Evolutionary conservation across 2,797 vertebrate genomes (phyloP).

Genomic region (Avahi laniger): DNA sequence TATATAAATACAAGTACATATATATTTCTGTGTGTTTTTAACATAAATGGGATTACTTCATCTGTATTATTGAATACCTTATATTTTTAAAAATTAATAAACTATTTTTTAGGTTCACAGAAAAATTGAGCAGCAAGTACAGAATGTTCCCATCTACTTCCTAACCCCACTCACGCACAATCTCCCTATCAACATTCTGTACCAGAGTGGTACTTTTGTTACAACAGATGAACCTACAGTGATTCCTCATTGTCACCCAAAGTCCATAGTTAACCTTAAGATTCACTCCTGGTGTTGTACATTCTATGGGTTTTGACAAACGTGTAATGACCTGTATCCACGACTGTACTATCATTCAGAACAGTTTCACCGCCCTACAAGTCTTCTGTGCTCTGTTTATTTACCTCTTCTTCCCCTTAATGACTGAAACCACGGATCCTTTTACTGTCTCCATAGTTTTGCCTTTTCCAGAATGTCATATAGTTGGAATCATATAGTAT

Average conservation of each 20-base stretch:
- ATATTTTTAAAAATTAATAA: not conserved
- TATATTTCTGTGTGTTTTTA: not conserved
- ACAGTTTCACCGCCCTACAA: not conserved
- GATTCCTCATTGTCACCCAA: not conserved
- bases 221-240: not conserved
- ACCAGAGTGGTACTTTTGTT: not conserved
- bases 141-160: not conserved
- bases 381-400: not conserved
- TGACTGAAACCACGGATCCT: not conserved
- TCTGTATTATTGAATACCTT: not conserved
- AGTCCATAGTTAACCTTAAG: not conserved
- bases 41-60: not conserved
- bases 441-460: not conserved
- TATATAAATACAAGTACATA: not conserved
- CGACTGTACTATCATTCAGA: not conserved
- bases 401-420: not conserved
- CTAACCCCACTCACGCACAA: rapidly evolving
- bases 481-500: not conserved
- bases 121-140: not conserved
- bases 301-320: not conserved
- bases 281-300: not conserved
- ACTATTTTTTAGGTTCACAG: not conserved
- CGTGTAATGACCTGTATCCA: too few relatives aligned
- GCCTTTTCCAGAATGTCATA: not conserved
- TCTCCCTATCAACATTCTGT: not conserved